Base-by-base conservation (phyloP, 2,888 invertebrate species). In the Spisula solida region DNA sequence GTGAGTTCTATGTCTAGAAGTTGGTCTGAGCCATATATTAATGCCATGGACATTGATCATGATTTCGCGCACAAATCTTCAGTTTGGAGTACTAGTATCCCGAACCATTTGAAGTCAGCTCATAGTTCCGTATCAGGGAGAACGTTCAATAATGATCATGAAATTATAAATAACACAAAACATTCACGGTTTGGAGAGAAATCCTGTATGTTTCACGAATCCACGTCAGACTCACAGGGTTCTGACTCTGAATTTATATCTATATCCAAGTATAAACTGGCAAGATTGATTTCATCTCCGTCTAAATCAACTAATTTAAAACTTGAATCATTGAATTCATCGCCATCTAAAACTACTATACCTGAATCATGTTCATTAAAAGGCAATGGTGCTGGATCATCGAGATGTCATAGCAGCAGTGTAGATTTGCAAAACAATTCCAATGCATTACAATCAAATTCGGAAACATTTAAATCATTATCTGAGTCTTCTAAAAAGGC, bases 191-290 rank as follows among this genome's bases (percentile, higher is more conserved):
- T 25, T n/a, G n/a, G 25, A 25, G 60, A 66, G 8, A n/a, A 66
- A 66, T 66, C 60, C 25, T 6, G 8, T 25, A 4, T 6, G 25
- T 66, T 66, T 31, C 31, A 8, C 31, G 75, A 34, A 14, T 75
- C 75, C 1, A 75, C 14, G 1, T 75, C 75, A 14, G 75, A 75
- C 12, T 75, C 31, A 34, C 31, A 75, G 31, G 18, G 75, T 18
- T 75, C 75, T 31, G 75, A 75, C 31, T 34, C 75, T 75, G 31
- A 75, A 18, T 34, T 75, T 14, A 25, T 75, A 31, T 75, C 75
- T 25, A 75, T 75, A 75, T 75, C 75, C 2, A 75, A 75, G 75
- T 83, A 83, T 29, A 83, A 83, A 31, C 48, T 70, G 18, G 66
- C 70, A 12, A 48, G 83, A 51, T 16, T 75, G 1, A 20, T 20